Evolutionary conservation across 2,797 vertebrate genomes (phyloP).

Genomic region (Macropus fuliginosus): DNA sequence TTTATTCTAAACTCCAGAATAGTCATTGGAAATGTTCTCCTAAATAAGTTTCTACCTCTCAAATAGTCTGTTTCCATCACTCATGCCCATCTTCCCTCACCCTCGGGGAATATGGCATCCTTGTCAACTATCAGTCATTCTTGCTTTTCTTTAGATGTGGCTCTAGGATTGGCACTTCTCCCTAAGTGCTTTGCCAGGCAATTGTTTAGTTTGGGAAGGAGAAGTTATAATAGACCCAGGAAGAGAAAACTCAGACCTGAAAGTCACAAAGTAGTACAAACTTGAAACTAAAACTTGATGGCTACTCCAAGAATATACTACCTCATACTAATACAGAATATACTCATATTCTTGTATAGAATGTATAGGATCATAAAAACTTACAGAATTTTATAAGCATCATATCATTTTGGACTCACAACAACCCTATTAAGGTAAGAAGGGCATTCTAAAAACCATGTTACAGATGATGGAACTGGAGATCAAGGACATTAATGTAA

Average conservation of each 20-base stretch:
- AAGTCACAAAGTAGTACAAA: slow-evolving; percentile 13
- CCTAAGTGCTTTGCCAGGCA: not conserved
- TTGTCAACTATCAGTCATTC: not conserved
- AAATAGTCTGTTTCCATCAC: not conserved
- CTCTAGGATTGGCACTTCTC: not conserved
- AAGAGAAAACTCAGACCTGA: not conserved
- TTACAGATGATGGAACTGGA: not conserved
- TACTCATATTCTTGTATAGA: not conserved
- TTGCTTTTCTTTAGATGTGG: not conserved
- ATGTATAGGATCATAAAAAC: not conserved
- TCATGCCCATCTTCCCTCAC: not conserved
- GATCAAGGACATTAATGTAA: not conserved
- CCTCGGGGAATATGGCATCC: not conserved
- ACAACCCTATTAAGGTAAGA: not conserved
- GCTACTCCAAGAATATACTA: not conserved
- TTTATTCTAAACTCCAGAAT: not conserved
- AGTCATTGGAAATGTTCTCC: not conserved
- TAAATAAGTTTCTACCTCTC: not conserved
- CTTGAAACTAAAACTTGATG: not conserved
- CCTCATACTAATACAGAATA: not conserved
- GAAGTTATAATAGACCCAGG: not conserved
- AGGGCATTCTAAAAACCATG: not conserved
- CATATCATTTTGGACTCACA: not conserved
- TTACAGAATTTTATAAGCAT: not conserved
- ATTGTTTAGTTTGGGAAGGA: not conserved